phyloP scores from a whole-genome alignment of 2,797 vertebrate species.

The Periophthalmus magnuspinnatus region DNA sequence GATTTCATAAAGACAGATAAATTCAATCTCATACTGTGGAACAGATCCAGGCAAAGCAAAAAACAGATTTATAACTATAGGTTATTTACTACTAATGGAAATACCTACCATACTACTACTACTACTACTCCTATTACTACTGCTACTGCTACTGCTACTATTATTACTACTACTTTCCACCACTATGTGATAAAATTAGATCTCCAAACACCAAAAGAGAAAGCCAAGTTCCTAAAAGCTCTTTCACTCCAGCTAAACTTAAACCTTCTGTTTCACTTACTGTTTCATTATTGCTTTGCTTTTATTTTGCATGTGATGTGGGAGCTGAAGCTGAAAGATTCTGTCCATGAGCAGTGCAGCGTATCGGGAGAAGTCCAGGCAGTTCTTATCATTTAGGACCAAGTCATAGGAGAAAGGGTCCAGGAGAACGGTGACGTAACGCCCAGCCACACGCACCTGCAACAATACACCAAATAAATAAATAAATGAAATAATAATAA shows the following conservation, averaged over 20 bases:
- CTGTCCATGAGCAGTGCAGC: conserved; percentile 85
- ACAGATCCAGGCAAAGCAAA: too few relatives aligned
- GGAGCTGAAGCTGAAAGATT: conserved; percentile 84
- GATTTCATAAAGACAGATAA: too few relatives aligned
- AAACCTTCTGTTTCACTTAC: conserved; percentile 26
- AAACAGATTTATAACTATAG: too few relatives aligned
- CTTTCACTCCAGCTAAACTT: not conserved
- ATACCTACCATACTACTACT: not conserved
- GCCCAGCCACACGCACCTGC: conserved; percentile 84
- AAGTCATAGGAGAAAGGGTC: conserved; percentile 84
- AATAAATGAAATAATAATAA: not conserved
- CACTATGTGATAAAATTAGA: not conserved
- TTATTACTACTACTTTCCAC: not conserved
- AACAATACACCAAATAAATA: not conserved
- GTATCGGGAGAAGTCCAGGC: conserved; percentile 83
- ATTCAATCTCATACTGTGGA: too few relatives aligned
- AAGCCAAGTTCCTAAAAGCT: not conserved
- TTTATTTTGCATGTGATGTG: conserved; percentile 64
- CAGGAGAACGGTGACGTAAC: conserved; percentile 83
- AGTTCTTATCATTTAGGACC: conserved; percentile 72
- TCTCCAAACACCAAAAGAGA: not conserved
- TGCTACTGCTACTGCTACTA: not conserved
- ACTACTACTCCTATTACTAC: too few relatives aligned
- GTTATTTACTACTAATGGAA: not conserved
- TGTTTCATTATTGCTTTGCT: conserved; percentile 78